Percentiles rank a stretch among this genome's conserved stretches.
These are phyloP conservation scores for Oceanites oceanicus DNA, from an alignment of 2,113 vertebrate species.

Conservation along the genomic window DNA sequence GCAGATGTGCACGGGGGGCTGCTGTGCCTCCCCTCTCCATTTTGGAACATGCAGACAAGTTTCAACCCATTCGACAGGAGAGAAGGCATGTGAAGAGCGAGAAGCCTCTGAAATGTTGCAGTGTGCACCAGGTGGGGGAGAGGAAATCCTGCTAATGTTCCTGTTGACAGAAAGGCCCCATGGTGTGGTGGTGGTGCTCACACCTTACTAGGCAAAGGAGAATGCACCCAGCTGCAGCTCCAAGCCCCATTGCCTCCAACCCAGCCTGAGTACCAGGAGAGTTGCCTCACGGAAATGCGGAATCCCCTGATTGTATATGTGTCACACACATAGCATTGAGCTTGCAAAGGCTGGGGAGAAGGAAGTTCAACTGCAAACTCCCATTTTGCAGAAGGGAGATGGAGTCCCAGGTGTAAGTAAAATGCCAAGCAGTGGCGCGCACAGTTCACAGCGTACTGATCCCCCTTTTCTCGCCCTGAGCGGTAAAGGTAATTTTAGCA, in stretches of 20 bases:
- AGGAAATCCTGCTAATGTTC: not conserved
- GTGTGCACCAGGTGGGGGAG: not conserved
- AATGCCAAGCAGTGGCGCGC: rapidly evolving
- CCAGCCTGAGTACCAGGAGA: rapidly evolving
- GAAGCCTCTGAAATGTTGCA: not conserved
- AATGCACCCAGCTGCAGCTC: not conserved
- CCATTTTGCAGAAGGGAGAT: not conserved
- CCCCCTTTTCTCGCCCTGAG: not conserved
- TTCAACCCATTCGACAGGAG: not conserved
- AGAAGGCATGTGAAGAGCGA: not conserved
- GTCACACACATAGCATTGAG: rapidly evolving
- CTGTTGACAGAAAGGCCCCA: rapidly evolving
- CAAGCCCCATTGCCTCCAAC: not conserved
- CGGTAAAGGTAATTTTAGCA: not conserved
- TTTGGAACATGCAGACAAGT: not conserved
- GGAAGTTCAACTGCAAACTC: not conserved
- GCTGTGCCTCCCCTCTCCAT: not conserved
- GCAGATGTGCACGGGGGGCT: rapidly evolving
- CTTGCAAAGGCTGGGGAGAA: not conserved
- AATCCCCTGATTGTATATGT: rapidly evolving
- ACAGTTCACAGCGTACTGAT: rapidly evolving
- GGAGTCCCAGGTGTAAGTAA: not conserved
- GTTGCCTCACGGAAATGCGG: rapidly evolving
- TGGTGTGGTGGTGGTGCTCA: not conserved
- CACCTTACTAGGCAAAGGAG: not conserved